These are phyloP conservation scores for Astropecten irregularis DNA, from an alignment of 53 echinoderm and acorn worm genomes.

Conservation along the genomic window DNA sequence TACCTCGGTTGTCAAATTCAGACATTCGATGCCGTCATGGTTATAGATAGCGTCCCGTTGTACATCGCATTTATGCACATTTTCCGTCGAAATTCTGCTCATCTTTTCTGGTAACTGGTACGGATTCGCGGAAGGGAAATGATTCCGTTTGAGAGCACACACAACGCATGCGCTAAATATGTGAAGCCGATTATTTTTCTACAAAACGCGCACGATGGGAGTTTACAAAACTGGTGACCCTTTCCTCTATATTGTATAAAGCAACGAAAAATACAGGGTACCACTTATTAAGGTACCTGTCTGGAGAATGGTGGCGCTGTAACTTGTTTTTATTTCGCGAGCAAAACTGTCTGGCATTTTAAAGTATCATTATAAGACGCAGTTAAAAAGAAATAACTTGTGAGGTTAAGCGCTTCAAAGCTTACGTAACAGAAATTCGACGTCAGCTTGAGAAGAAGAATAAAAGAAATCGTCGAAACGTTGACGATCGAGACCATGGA, in stretches of 20 bases:
- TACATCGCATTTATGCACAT: conserved; percentile 53
- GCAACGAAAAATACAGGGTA: neutral
- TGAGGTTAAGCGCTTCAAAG: too few relatives aligned
- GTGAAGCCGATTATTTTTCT: neutral
- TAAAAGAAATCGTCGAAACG: too few relatives aligned
- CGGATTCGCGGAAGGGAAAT: conserved; percentile 10
- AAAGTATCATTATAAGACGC: too few relatives aligned
- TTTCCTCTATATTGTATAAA: neutral
- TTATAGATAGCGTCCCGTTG: conserved; percentile 23
- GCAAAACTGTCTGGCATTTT: too few relatives aligned
- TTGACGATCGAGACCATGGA: too few relatives aligned
- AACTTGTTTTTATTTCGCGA: neutral
- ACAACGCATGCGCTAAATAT: conserved; percentile 35
- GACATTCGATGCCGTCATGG: conserved; percentile 29
- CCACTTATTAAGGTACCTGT: neutral
- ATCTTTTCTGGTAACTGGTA: neutral
- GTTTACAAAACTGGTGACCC: neutral
- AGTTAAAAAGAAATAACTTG: too few relatives aligned
- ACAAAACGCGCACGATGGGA: neutral
- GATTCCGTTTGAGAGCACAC: conserved; percentile 23
- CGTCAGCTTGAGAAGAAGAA: too few relatives aligned
- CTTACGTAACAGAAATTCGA: too few relatives aligned
- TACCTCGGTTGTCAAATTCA: conserved; percentile 45
- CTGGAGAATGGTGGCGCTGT: neutral
- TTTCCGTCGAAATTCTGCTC: conserved; percentile 29